Conservation (phyloP, 2,888 invertebrate species). For the Andricus quercusramuli region DNA sequence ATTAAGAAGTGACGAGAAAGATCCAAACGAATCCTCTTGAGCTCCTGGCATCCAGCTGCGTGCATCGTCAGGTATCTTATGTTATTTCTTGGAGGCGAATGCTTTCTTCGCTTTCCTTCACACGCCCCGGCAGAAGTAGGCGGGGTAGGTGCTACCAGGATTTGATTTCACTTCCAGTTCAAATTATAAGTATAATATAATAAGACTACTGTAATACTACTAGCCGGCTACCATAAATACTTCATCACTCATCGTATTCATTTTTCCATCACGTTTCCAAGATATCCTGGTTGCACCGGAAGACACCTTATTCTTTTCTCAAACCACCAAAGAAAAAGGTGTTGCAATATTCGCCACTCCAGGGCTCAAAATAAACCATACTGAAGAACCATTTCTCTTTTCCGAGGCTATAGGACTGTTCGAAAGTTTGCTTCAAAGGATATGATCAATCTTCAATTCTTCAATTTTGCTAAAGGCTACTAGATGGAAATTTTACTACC, state of each 20-base stretch:
- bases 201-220: not conserved
- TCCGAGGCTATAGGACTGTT: not conserved
- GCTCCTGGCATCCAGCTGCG: slow-evolving; percentile 50
- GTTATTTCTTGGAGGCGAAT: slow-evolving; percentile 1
- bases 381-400: not conserved
- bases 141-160: slow-evolving; percentile 22
- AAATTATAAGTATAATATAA: slow-evolving; percentile 35
- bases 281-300: not conserved
- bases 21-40: slow-evolving; percentile 43
- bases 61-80: slow-evolving; percentile 37
- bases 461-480: too few species aligned
- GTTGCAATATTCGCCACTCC: not conserved
- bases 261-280: not conserved
- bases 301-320: not conserved
- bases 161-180: slow-evolving; percentile 47
- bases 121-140: slow-evolving; percentile 23
- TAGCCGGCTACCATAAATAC: not conserved
- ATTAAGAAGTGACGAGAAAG: not conserved
- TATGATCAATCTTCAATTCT: too few species aligned
- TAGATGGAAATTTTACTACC: too few species aligned
- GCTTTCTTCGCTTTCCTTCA: slow-evolving; percentile 45
- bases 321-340: not conserved
- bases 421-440: too few species aligned
- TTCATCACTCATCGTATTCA: slow-evolving; percentile 6
- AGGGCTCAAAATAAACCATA: not conserved